Evolutionary conservation across 2,113 vertebrate genomes (phyloP), one percentile per base, ranked within the genome.

Genomic region (Tenebrosternarchus preto): DNA sequence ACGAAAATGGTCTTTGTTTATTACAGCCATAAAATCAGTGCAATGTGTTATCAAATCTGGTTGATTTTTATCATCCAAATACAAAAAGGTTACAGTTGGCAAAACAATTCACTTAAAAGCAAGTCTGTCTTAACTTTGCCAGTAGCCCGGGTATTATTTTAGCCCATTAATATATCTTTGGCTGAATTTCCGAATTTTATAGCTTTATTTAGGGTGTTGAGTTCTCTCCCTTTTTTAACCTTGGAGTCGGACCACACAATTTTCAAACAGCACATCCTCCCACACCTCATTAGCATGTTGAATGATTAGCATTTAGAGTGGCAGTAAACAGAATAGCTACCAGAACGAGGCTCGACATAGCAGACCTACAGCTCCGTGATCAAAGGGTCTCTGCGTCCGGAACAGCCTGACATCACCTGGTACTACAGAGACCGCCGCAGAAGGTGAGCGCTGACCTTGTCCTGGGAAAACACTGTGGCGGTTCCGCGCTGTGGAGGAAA

Each of bases 391-490:
- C 56, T 31, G 53, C 29, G 27, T 24, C 29, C 56, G 27, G 55
- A 29, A 61, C 56, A 46, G 4, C 17, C 55, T 17, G 55, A 57
- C 43, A 50, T 50, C 43, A 50, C 43, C 43, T 50, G 43, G 43
- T 50, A 50, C 43, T 50, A 50, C 43, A 50, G 9, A 50, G 43
- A 15, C 9, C 43, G 43, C 43, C 9, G 43, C 43, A 15, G 43
- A 50, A 50, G 43, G 43, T 50, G 43, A 50, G 43, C 31, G 84
- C 87, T 92, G 92, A 92, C 92, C 92, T 95, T 93, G 93, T 94
- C 93, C 93, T 92, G 94, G 93, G 93, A 95, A 93, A 90, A 85
- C 75, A 27, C 78, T 50, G 43, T 50, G 43, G 43, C 43, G 8
- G 43, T 15, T 50, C 43, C 43, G 43, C 43, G 43, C 43, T 50